Conservation (phyloP, 2,113 vertebrate species). For the Nothoprocta pentlandii region DNA sequence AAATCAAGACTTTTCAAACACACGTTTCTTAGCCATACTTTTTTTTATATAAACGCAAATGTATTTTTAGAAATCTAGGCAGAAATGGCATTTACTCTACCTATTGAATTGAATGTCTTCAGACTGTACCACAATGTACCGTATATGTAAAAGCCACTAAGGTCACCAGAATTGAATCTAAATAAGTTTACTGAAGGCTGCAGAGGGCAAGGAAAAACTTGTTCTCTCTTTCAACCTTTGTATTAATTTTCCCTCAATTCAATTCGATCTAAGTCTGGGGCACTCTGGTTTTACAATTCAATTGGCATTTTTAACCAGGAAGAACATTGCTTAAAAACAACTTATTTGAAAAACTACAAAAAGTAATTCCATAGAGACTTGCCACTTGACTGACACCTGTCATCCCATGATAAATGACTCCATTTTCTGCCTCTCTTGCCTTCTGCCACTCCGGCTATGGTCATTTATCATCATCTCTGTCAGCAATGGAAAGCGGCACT, state of each 20-base stretch:
- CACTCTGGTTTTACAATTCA: slow-evolving; percentile 88
- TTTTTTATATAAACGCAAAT: slow-evolving; percentile 22
- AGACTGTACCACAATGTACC: slow-evolving; percentile 73
- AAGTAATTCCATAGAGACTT: slow-evolving; percentile 94
- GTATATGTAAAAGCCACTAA: slow-evolving; percentile 83
- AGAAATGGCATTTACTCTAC: slow-evolving; percentile 69
- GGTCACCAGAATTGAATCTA: slow-evolving; percentile 92
- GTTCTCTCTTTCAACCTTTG: slow-evolving; percentile 86
- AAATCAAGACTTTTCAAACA: slow-evolving; percentile 16
- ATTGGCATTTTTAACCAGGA: slow-evolving; percentile 89
- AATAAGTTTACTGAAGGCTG: slow-evolving; percentile 89
- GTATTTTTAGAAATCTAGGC: slow-evolving; percentile 1
- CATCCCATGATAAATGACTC: slow-evolving; percentile 99
- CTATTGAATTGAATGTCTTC: slow-evolving; percentile 68
- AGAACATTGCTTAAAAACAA: slow-evolving; percentile 95
- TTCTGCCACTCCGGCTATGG: slow-evolving; percentile 97
- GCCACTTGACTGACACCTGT: slow-evolving; percentile 99
- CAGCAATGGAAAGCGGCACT: slow-evolving; percentile 97
- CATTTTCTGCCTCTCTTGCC: slow-evolving; percentile 99
- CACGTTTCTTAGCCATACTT: not conserved
- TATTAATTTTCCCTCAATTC: slow-evolving; percentile 89
- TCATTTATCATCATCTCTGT: slow-evolving; percentile 99
- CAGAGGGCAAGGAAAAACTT: slow-evolving; percentile 84
- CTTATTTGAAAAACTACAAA: slow-evolving; percentile 98
- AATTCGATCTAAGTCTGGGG: slow-evolving; percentile 84